Conservation (phyloP, 2,113 vertebrate species). For the Cyphomyrus discorhynchus region DNA sequence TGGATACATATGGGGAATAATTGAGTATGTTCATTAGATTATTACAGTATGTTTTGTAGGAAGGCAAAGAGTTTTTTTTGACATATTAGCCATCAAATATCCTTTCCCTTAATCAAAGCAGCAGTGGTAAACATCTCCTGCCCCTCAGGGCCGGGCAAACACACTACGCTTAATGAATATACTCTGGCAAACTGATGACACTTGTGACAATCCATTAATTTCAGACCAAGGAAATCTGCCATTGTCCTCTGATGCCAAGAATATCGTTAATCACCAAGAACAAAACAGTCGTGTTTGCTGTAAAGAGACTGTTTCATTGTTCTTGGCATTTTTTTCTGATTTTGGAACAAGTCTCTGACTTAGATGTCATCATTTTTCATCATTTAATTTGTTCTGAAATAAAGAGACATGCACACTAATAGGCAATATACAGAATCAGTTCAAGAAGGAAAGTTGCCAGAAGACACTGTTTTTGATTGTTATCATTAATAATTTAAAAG, state of each 20-base stretch:
- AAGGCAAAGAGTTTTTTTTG: background rate
- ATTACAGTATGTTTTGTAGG: background rate
- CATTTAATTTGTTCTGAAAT: background rate
- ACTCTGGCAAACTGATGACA: background rate
- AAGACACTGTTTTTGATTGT: background rate
- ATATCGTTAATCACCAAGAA: background rate
- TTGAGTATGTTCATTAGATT: background rate
- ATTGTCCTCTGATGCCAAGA: background rate
- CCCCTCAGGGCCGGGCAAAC: background rate
- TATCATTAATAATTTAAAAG: background rate
- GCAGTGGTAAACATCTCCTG: background rate
- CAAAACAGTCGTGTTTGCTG: background rate
- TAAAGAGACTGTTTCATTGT: background rate
- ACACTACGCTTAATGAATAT: background rate
- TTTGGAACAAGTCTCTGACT: background rate
- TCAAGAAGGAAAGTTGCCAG: background rate
- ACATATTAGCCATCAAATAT: background rate
- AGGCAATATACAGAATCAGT: background rate
- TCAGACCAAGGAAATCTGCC: background rate
- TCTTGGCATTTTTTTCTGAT: background rate
- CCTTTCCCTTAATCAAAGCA: background rate
- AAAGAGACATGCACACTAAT: background rate
- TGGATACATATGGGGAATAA: too few relatives aligned
- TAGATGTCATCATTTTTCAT: background rate
- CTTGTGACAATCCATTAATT: slow-evolving; percentile 5